Evolutionary conservation across 2,888 invertebrate species (phyloP).

Genomic region (Drosophila mayaguana): DNA sequence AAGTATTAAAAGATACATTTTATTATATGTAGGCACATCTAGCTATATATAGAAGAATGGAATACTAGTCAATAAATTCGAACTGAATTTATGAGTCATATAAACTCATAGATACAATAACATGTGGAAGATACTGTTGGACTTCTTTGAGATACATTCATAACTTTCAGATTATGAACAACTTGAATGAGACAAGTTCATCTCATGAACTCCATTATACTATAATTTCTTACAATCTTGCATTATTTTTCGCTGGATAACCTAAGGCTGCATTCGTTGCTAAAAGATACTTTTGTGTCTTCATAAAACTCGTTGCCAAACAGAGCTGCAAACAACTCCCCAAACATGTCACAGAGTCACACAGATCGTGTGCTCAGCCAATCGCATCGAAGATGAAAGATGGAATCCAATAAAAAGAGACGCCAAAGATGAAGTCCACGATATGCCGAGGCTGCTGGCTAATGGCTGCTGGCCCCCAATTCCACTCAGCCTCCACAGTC

Average conservation of each 20-base stretch:
- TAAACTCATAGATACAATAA: too few species aligned
- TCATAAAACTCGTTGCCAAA: background rate
- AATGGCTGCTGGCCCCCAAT: slow-evolving; percentile 5
- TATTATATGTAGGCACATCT: too few species aligned
- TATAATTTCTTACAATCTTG: too few species aligned
- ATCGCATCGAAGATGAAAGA: slow-evolving; percentile 39
- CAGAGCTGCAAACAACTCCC: slow-evolving; percentile 6
- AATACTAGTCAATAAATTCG: too few species aligned
- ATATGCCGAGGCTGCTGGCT: slow-evolving; percentile 16
- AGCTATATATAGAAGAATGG: too few species aligned
- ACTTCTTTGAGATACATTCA: background rate
- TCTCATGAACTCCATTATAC: too few species aligned
- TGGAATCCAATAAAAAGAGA: slow-evolving; percentile 41
- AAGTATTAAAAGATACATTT: too few species aligned
- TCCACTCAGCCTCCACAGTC: background rate
- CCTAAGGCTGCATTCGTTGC: background rate
- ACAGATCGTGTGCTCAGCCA: slow-evolving; percentile 10
- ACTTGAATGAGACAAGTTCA: background rate
- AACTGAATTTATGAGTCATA: too few species aligned
- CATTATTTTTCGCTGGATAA: background rate
- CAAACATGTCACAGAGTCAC: slow-evolving; percentile 7
- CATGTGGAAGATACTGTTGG: too few species aligned
- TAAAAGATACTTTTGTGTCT: slow-evolving; percentile 2
- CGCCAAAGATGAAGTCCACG: slow-evolving; percentile 51
- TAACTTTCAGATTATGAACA: background rate